Base-by-base conservation (phyloP, 2,888 invertebrate species). In the Cephonodes hylas region DNA sequence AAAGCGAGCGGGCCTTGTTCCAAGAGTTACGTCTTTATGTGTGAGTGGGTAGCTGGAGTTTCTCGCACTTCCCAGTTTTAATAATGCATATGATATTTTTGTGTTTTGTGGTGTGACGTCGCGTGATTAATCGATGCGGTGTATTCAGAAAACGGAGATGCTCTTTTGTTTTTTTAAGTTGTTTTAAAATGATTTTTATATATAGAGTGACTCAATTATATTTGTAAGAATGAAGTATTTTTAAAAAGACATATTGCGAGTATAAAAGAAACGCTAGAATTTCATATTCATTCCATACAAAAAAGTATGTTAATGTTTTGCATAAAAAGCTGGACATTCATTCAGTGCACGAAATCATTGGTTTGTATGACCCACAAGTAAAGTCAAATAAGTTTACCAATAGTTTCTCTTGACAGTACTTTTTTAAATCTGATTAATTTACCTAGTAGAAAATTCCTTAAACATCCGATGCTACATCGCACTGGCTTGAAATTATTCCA, bases 1-100 rank as follows among this genome's bases (percentile, higher is more conserved):
- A 70, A 75, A 68, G 71, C 31, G 34, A 59, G 31, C 56, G 58
- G 64, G 58, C 61, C 64, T 66, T 69, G 70, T 68, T 72, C 69
- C n/a, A n/a, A 66, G 66, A 61, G 67, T 63, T 62, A 64, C 63
- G 58, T 66, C 66, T 64, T 69, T 65, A 64, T 67, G 60, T 46
- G 48, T 48, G 25, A 53, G 48, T 38, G 22, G 23, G 58, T 62
- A 27, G 31, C 31, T 25, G 25, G 48, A 42, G 38, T 48, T 60
- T 60, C 25, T 60, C 38, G 38, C 38, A 38, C n/a, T 38, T 38
- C 38, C 13, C 38, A 27, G 34, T 60, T 34, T 38, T 18, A 46
- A 38, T 38, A 60, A 23, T 27, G 45, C 20, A 42, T 22, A 22
- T 10, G 48, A 27, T 18, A 2, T 5, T 31, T 31, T 15, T 48